Conservation (phyloP, 2,113 vertebrate genomes). For the Lota lota region DNA sequence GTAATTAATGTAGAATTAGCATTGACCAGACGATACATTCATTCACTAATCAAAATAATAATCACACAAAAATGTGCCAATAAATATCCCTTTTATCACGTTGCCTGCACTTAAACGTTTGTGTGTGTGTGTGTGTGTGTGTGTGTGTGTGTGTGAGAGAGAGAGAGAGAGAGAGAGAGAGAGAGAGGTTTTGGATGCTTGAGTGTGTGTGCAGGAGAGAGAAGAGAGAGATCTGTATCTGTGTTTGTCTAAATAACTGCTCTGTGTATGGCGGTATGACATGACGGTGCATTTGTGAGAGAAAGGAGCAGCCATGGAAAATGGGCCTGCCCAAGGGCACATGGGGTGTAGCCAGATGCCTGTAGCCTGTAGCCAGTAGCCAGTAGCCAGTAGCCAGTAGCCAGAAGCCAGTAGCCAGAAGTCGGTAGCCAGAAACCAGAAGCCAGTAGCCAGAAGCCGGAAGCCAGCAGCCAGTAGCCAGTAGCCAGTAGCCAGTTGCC, state of each 20-base stretch:
- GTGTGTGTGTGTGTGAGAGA: not conserved
- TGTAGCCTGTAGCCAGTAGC: no score
- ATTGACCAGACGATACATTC: no score
- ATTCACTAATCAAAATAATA: no score
- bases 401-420: no score
- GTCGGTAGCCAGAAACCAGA: no score
- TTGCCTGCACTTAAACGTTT: not conserved
- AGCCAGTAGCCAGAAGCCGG: no score
- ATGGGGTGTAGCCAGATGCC: conserved; percentile 56
- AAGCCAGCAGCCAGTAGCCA: no score
- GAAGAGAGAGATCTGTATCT: not conserved
- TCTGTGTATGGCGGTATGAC: not conserved
- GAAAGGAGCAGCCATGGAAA: conserved; percentile 28
- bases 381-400: no score
- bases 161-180: not conserved
- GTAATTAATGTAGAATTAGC: no score
- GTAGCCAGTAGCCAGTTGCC: no score
- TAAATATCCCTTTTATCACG: no score
- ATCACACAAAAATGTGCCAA: no score
- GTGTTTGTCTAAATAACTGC: not conserved
- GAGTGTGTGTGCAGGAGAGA: not conserved
- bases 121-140: not conserved
- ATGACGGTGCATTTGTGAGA: conserved; percentile 40
- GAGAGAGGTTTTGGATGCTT: not conserved
- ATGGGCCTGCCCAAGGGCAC: conserved; percentile 52